Percentiles rank a stretch among this genome's conserved stretches.
Conservation (phyloP, 2,888 invertebrate genomes). For the Cremastinae sp. region DNA sequence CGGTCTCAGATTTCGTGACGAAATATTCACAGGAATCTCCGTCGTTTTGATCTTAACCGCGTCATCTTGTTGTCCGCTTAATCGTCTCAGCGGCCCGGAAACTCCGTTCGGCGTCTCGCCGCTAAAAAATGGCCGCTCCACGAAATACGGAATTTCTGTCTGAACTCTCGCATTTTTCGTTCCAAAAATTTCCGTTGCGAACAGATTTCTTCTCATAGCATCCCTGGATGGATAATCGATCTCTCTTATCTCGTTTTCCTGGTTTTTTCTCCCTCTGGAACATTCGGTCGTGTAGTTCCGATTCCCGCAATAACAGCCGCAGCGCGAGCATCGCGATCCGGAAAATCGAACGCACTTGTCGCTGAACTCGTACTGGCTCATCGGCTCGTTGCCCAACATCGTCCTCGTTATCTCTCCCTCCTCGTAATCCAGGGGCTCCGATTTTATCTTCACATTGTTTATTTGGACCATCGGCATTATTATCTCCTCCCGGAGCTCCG, state of each 20-base stretch:
- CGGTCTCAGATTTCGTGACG: conserved; percentile 67
- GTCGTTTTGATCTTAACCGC: conserved; percentile 6
- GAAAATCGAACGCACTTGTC: conserved; percentile 39
- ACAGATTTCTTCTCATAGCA: conserved; percentile 47
- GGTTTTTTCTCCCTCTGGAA: neutral
- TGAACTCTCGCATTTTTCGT: conserved; percentile 36
- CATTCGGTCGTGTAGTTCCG: conserved; percentile 38
- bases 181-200: conserved; percentile 46
- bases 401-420: conserved; percentile 9
- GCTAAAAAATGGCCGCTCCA: neutral
- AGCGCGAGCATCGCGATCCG: conserved; percentile 60
- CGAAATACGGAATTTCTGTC: conserved; percentile 28
- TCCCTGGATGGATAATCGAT: conserved; percentile 24
- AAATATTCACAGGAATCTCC: neutral
- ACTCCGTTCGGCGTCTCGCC: neutral
- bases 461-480: conserved; percentile 77
- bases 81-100: neutral
- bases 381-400: conserved; percentile 57
- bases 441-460: conserved; percentile 73
- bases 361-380: conserved; percentile 63
- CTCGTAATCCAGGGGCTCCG: conserved; percentile 70
- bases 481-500: conserved; percentile 53
- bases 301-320: conserved; percentile 65
- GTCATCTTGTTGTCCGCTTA: conserved; percentile 1
- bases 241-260: neutral